Conservation (phyloP, 2,888 invertebrate genomes). For the Artemia sp. region DNA sequence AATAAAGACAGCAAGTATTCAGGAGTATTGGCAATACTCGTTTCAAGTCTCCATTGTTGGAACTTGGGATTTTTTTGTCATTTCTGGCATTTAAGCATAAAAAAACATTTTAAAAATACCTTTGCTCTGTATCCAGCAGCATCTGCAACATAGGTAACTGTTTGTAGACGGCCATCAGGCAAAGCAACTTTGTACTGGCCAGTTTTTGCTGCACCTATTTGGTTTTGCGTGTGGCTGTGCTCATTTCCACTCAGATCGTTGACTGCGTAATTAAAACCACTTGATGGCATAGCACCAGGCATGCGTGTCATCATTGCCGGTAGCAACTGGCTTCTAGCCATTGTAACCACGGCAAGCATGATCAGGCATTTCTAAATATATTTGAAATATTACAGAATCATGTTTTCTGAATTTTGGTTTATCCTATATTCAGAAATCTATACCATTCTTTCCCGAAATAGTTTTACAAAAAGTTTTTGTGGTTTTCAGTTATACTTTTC, state of each 20-base stretch:
- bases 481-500: too few species aligned
- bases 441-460: too few species aligned
- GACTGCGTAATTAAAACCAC: slow-evolving; percentile 22
- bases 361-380: not conserved
- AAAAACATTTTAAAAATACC: not conserved
- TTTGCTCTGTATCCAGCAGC: slow-evolving; percentile 16
- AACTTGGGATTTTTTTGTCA: too few species aligned
- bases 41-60: too few species aligned
- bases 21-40: too few species aligned
- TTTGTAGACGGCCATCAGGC: slow-evolving; percentile 22
- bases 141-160: slow-evolving; percentile 22
- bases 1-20: too few species aligned
- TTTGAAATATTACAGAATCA: not conserved
- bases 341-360: not conserved
- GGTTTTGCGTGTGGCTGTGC: slow-evolving; percentile 21
- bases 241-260: slow-evolving; percentile 22
- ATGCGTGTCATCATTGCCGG: not conserved
- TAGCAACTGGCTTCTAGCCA: not conserved
- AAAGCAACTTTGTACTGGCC: slow-evolving; percentile 22
- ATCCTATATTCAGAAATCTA: too few species aligned
- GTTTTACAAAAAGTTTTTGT: too few species aligned
- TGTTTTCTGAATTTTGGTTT: too few species aligned
- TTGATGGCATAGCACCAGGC: not conserved
- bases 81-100: too few species aligned
- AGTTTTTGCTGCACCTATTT: slow-evolving; percentile 19